Percentiles rank a stretch among this genome's conserved stretches.
These are phyloP conservation scores for Tenodera sinensis DNA, from an alignment of 2,888 invertebrate genomes.

Conservation along the genomic window DNA sequence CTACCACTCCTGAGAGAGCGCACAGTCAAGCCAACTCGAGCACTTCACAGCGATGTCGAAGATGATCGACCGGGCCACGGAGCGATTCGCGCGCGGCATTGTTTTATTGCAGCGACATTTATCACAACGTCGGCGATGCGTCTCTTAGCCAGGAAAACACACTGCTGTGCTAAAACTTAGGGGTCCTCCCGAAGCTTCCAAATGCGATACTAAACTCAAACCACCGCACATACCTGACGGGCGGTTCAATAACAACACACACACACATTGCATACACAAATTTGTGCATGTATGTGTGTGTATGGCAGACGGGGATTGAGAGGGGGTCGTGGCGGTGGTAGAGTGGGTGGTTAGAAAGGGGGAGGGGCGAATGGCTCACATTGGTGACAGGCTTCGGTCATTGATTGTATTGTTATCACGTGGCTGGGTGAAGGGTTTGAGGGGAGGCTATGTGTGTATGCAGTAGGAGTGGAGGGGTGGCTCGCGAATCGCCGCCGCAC, in stretches of 20 bases:
- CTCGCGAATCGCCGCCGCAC: conserved; percentile 9
- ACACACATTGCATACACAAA: conserved; percentile 23
- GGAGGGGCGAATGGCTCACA: conserved; percentile 32
- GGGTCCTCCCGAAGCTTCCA: conserved; percentile 20
- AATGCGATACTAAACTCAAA: conserved; percentile 19
- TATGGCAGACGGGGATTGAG: conserved; percentile 6
- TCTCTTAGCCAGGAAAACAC: not conserved
- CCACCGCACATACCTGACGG: conserved; percentile 23
- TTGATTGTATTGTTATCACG: conserved; percentile 36
- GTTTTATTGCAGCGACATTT: not conserved
- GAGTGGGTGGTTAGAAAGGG: conserved; percentile 13
- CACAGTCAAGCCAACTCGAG: not conserved
- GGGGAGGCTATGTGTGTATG: conserved; percentile 10
- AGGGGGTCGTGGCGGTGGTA: not conserved
- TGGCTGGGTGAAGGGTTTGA: conserved; percentile 28
- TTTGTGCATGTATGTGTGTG: conserved; percentile 31
- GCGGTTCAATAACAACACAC: conserved; percentile 27
- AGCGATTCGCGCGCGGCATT: not conserved
- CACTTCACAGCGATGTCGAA: not conserved
- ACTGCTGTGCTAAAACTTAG: conserved; percentile 23
- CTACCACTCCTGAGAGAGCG: not conserved
- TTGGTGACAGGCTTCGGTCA: conserved; percentile 35
- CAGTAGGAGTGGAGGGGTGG: not conserved
- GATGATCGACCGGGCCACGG: not conserved
- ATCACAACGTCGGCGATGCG: not conserved